Evolutionary conservation across 2,797 vertebrate genomes (phyloP).

Genomic region (Natrix natrix): DNA sequence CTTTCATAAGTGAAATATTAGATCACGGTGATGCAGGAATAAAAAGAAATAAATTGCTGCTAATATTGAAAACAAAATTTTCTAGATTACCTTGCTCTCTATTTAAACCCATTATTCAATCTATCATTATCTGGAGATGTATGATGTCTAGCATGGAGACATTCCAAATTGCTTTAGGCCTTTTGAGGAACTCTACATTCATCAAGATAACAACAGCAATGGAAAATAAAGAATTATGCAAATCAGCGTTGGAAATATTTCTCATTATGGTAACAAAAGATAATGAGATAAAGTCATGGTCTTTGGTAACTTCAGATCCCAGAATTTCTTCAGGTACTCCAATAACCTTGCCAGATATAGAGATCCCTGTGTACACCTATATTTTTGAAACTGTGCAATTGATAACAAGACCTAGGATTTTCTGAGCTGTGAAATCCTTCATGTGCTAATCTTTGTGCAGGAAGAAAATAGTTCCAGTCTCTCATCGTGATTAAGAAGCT

Average conservation of each 20-base stretch:
- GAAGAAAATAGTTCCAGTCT: neutral
- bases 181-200: constrained; percentile 34
- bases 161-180: constrained; percentile 21
- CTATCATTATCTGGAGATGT: neutral
- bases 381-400: neutral
- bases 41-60: neutral
- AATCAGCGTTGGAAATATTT: neutral
- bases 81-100: neutral
- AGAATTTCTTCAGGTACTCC: neutral
- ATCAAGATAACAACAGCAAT: constrained; percentile 42
- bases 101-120: constrained; percentile 2
- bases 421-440: neutral
- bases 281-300: constrained; percentile 11
- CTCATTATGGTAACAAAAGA: constrained; percentile 17
- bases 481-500: neutral
- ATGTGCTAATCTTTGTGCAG: neutral
- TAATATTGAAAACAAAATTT: neutral
- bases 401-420: neutral
- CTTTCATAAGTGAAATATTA: neutral
- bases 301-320: constrained; percentile 17
- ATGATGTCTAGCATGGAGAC: constrained; percentile 10
- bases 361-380: neutral
- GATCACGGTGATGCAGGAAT: neutral
- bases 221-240: neutral
- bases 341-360: neutral